These are phyloP conservation scores for Drosophila subsilvestris DNA, from an alignment of 2,888 invertebrate species.

Conservation along the genomic window DNA sequence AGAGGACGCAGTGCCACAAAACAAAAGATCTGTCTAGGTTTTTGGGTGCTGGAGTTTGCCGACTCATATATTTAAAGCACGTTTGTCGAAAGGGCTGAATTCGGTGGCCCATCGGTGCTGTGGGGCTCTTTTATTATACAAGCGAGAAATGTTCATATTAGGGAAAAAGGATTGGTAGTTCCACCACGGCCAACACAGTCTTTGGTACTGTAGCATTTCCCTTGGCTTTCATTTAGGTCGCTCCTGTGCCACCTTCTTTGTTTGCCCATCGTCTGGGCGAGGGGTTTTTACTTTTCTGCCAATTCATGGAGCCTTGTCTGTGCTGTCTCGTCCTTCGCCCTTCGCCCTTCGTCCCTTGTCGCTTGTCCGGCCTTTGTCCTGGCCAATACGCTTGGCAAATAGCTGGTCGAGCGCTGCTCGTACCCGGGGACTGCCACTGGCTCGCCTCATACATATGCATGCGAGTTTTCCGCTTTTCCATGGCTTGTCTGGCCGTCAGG, in stretches of 20 bases:
- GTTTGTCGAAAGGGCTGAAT: slow-evolving; percentile 16
- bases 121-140: not conserved
- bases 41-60: slow-evolving; percentile 21
- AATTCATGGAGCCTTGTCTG: slow-evolving; percentile 68
- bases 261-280: slow-evolving; percentile 76
- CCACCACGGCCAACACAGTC: too few relatives aligned
- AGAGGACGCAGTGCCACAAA: slow-evolving; percentile 32
- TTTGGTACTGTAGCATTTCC: too few relatives aligned
- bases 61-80: slow-evolving; percentile 40
- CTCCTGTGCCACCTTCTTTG: slow-evolving; percentile 56
- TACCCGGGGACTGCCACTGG: not conserved
- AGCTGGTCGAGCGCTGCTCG: slow-evolving; percentile 49
- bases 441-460: slow-evolving; percentile 63
- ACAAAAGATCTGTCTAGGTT: slow-evolving; percentile 49
- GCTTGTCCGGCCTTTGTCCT: slow-evolving; percentile 33
- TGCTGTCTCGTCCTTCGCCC: slow-evolving; percentile 19
- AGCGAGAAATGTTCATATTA: too few relatives aligned
- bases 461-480: slow-evolving; percentile 77
- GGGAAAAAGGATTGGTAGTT: too few relatives aligned
- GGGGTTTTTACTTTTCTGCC: slow-evolving; percentile 54
- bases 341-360: slow-evolving; percentile 2
- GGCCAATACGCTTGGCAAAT: slow-evolving; percentile 77
- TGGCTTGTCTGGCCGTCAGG: slow-evolving; percentile 45
- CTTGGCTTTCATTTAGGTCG: not conserved
- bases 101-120: not conserved